phyloP scores from a whole-genome alignment of 1,140 invertebrate genomes.

The Drosophila tristis region DNA sequence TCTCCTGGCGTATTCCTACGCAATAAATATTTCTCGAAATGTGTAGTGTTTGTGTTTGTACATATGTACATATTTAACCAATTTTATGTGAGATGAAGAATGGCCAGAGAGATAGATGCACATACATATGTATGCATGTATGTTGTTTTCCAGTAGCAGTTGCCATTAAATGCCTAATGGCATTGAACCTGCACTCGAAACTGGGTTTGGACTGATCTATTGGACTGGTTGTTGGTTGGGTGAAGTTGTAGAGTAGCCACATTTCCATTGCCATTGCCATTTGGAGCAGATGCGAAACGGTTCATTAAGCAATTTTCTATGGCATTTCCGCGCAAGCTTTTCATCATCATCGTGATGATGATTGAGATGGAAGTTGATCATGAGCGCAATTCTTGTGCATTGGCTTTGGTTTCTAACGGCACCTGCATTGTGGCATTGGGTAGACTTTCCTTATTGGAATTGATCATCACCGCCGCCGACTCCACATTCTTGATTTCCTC shows the following conservation, averaged over 20 bases:
- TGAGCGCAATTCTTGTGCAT: slow-evolving; percentile 35
- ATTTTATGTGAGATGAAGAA: slow-evolving; percentile 27
- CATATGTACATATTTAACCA: slow-evolving; percentile 58
- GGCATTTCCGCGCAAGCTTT: slow-evolving; percentile 65
- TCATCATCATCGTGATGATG: slow-evolving; percentile 51
- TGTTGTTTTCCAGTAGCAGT: slow-evolving; percentile 8
- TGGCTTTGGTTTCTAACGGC: slow-evolving; percentile 64
- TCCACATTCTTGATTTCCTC: slow-evolving; percentile 12
- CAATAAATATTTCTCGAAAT: slow-evolving; percentile 61
- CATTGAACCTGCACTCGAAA: slow-evolving; percentile 64
- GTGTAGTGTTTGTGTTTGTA: slow-evolving; percentile 44
- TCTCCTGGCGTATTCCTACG: slow-evolving; percentile 48
- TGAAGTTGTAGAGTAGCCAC: slow-evolving; percentile 8
- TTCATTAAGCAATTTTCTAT: slow-evolving; percentile 79
- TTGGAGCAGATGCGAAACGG: slow-evolving; percentile 72
- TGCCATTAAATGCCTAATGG: slow-evolving; percentile 38
- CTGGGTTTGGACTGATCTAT: slow-evolving; percentile 39
- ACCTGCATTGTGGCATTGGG: slow-evolving; percentile 49
- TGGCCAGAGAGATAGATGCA: not conserved
- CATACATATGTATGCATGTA: slow-evolving; percentile 7
- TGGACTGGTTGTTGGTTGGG: slow-evolving; percentile 41
- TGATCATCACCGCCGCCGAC: slow-evolving; percentile 23
- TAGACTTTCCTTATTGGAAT: slow-evolving; percentile 56
- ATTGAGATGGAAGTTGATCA: not conserved
- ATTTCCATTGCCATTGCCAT: slow-evolving; percentile 55